phyloP scores from a whole-genome alignment of 2,888 invertebrate species.

The Callinectes sapidus region DNA sequence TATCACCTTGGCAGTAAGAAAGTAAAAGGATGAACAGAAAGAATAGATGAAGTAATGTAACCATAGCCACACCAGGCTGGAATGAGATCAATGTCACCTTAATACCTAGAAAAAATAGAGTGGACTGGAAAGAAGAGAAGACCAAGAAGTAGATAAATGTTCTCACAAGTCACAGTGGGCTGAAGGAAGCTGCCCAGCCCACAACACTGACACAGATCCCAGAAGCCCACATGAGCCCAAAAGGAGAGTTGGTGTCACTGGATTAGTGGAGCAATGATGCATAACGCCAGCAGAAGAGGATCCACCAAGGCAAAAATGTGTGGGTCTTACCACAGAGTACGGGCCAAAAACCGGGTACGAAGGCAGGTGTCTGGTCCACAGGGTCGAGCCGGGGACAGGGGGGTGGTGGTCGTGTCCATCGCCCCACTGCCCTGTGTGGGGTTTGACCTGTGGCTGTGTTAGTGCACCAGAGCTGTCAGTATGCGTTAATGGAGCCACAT shows the following conservation, averaged over 20 bases:
- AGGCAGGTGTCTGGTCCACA: constrained; percentile 54
- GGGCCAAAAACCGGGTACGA: constrained; percentile 66
- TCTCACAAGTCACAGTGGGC: background rate
- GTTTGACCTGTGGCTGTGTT: constrained; percentile 43
- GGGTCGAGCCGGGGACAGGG: constrained; percentile 35
- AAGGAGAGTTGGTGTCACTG: background rate
- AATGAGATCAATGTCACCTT: background rate
- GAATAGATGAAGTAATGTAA: background rate
- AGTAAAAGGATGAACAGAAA: background rate
- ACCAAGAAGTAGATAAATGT: background rate
- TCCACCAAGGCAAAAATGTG: constrained; percentile 66
- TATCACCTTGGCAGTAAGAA: background rate
- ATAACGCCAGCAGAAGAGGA: constrained; percentile 50
- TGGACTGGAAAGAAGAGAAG: background rate
- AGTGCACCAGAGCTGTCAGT: constrained; percentile 54
- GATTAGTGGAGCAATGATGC: constrained; percentile 40
- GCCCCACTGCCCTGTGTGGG: constrained; percentile 37
- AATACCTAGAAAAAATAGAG: background rate
- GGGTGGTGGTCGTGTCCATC: background rate
- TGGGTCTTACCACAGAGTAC: constrained; percentile 66
- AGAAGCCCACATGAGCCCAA: background rate
- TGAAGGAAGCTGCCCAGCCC: background rate
- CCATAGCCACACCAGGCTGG: background rate
- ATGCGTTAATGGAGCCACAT: constrained; percentile 53
- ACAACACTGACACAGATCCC: constrained; percentile 23